Base-by-base conservation (phyloP, 2,113 vertebrate genomes). In the Pollimyrus isidori region DNA sequence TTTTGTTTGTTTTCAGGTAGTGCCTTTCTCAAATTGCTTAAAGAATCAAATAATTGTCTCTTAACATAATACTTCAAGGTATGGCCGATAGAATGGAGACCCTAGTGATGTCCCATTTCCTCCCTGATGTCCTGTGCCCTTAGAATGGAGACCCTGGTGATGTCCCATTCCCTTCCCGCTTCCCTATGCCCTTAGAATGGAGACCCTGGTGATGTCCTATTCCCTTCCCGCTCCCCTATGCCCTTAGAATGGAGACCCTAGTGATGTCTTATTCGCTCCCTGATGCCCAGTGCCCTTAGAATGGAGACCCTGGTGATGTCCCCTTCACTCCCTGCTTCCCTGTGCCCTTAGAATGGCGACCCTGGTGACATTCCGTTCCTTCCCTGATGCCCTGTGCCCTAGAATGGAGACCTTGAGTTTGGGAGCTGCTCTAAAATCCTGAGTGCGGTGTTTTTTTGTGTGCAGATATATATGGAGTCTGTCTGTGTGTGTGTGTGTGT, bases 221-320 rank as follows among this genome's bases (percentile, higher is more conserved):
- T 21, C 5, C 4, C 19, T 56, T 4, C 19, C 17, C 0, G 0
- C 0, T 53, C 0, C 52, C 17, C 17, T 19, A 17, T 53, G 9
- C 58, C 58, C n/a, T 62, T 62, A 11, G 0, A 65, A 26, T 65
- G 62, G 62, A 65, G 23, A 65, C n/a, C 62, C 62, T 65, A 0
- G 58, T 11, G 17, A 6, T 0, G 17, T 53, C 52, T 4, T 0
- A 19, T 53, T 53, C 52, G 4, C 52, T 53, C 1, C 3, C 1
- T 0, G 0, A 0, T 52, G 0, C 13, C 50, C 50, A 1, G 11
- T 17, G 50, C 50, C 50, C 50, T 17, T 52, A 4, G 13, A 52
- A 53, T 19, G 4, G 1, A 53, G 17, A 53, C 17, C 52, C 52
- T 53, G 0, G 35, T 35, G 35, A 35, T 35, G 35, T 35, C 35